Percentiles rank a stretch among this genome's conserved stretches.
Evolutionary conservation across 1,140 invertebrate species (phyloP).

Genomic region (Platorchestia sp.): DNA sequence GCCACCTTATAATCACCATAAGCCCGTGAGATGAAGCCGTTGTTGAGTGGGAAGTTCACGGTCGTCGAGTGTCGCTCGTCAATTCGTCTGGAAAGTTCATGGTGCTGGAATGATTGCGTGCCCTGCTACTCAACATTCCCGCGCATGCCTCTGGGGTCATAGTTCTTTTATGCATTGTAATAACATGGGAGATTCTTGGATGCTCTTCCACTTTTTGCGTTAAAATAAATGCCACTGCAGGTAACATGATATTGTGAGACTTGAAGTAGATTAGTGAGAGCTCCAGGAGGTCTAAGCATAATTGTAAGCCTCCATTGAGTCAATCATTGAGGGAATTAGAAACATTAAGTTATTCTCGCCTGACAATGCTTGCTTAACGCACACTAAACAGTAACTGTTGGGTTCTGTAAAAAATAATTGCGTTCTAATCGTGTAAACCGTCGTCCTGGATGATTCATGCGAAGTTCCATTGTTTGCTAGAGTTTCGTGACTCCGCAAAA

Average conservation of each 20-base stretch:
- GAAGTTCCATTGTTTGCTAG: not conserved
- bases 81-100: constrained; percentile 37
- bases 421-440: not conserved
- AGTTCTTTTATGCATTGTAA: not conserved
- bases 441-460: not conserved
- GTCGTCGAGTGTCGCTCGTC: not conserved
- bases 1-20: constrained; percentile 10
- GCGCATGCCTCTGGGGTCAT: not conserved
- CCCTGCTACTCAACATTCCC: not conserved
- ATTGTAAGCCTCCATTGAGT: too few species aligned
- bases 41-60: constrained; percentile 8
- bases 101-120: not conserved
- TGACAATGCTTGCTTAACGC: too few species aligned
- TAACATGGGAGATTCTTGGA: not conserved
- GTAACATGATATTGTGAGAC: too few species aligned
- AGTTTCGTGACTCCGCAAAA: not conserved
- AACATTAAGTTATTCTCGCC: not conserved
- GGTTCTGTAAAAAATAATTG: too few species aligned
- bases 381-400: too few species aligned
- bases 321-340: not conserved
- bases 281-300: too few species aligned
- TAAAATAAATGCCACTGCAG: not conserved
- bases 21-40: constrained; percentile 7
- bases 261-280: too few species aligned
- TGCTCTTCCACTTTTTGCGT: not conserved